Conservation (phyloP, 2,797 vertebrate genomes). For the Xyrichtys novacula region DNA sequence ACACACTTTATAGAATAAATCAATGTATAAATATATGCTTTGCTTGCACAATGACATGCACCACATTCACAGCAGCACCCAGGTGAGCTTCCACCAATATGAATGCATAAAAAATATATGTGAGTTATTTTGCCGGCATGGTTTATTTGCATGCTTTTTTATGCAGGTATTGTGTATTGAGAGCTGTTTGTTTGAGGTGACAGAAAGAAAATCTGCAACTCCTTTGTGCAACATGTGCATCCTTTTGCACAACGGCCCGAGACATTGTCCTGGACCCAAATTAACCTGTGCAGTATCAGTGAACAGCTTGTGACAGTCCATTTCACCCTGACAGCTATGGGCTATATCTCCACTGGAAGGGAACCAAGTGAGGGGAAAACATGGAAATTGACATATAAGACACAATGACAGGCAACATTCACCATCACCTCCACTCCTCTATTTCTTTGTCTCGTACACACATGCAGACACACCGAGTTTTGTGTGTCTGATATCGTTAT, state of each 20-base stretch:
- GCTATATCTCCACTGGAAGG: constrained; percentile 62
- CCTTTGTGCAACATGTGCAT: constrained; percentile 40
- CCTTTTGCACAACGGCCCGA: constrained; percentile 36
- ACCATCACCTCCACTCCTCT: constrained; percentile 22
- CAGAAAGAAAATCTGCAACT: constrained; percentile 23
- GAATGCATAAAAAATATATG: background rate
- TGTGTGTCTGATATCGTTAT: constrained; percentile 24
- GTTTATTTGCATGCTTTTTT: background rate
- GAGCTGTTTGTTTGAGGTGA: constrained; percentile 27
- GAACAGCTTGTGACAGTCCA: constrained; percentile 68
- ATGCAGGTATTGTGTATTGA: constrained; percentile 10
- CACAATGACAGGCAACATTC: constrained; percentile 61
- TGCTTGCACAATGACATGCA: constrained; percentile 21
- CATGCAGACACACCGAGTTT: background rate
- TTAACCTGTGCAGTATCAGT: constrained; percentile 67
- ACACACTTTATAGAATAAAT: constrained; percentile 56
- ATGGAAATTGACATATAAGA: constrained; percentile 77
- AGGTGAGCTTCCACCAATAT: constrained; percentile 21
- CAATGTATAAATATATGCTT: constrained; percentile 45
- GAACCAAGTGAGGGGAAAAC: constrained; percentile 72
- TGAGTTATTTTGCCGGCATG: background rate
- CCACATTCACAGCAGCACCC: constrained; percentile 20
- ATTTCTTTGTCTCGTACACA: constrained; percentile 6
- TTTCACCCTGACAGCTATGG: constrained; percentile 71
- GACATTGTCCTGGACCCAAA: constrained; percentile 66